Evolutionary conservation across 2,113 vertebrate genomes (phyloP).

Genomic region (Hirundichthys speculiger): DNA sequence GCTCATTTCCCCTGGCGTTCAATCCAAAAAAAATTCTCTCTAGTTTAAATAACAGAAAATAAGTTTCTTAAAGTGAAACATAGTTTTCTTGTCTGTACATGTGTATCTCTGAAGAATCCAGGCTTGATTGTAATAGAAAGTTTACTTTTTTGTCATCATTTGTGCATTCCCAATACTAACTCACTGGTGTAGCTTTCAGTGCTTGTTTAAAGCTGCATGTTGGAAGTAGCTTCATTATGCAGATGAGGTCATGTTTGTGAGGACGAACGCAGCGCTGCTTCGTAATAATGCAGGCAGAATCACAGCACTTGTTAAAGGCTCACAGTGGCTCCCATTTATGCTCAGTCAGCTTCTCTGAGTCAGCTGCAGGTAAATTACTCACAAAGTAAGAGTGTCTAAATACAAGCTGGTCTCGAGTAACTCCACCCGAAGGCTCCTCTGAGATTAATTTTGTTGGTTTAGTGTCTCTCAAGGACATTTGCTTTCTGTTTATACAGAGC

Average conservation of each 20-base stretch:
- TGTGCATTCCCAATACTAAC: neutral
- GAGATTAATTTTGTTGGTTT: constrained; percentile 25
- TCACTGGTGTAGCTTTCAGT: constrained; percentile 26
- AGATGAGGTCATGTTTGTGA: constrained; percentile 50
- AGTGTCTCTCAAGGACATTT: constrained; percentile 31
- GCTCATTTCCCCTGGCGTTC: too few relatives aligned
- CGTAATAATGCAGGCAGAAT: constrained; percentile 23
- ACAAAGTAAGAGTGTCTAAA: neutral
- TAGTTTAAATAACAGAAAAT: too few relatives aligned
- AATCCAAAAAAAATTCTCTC: too few relatives aligned
- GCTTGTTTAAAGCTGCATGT: constrained; percentile 54
- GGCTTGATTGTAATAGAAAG: constrained; percentile 21
- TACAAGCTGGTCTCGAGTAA: neutral
- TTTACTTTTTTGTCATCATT: constrained; percentile 6
- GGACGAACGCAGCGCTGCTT: constrained; percentile 37
- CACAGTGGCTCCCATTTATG: constrained; percentile 23
- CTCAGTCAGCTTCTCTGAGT: constrained; percentile 66
- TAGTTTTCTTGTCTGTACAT: neutral
- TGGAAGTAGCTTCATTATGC: constrained; percentile 31
- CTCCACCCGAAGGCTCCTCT: constrained; percentile 7
- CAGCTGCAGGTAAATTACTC: constrained; percentile 45
- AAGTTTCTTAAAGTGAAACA: neutral
- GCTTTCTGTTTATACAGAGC: constrained; percentile 11
- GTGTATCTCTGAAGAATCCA: constrained; percentile 8
- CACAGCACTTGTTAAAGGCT: constrained; percentile 66